Evolutionary conservation across 2,113 vertebrate species (phyloP).

Genomic region (Brachyhypopomus occidentalis): DNA sequence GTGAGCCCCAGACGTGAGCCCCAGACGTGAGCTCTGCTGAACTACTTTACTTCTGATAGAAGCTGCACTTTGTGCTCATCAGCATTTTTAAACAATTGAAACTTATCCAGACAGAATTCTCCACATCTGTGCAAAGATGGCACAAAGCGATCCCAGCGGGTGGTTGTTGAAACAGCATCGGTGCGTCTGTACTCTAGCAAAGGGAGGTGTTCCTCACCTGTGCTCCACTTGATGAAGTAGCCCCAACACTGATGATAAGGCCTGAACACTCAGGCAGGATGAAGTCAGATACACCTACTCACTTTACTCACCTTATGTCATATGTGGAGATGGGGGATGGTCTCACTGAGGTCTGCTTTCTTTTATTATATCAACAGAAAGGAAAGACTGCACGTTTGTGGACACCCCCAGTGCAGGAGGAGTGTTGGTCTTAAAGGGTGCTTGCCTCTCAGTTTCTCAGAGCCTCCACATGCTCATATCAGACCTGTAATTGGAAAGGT

Average conservation of each 20-base stretch:
- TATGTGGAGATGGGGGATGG: background rate
- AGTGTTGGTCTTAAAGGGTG: too few relatives aligned
- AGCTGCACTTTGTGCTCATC: background rate
- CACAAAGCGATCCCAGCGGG: background rate
- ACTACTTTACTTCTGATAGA: background rate
- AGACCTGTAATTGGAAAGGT: too few relatives aligned
- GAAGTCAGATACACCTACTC: constrained; percentile 7
- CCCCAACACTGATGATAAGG: background rate
- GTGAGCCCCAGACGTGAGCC: too few relatives aligned
- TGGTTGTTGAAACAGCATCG: too few relatives aligned
- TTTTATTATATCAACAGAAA: background rate
- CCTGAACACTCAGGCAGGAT: background rate
- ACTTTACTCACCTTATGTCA: background rate
- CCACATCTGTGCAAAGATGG: background rate
- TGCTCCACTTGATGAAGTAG: background rate
- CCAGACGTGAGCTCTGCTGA: too few relatives aligned
- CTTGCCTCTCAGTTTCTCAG: too few relatives aligned
- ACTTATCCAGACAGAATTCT: background rate
- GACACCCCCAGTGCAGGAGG: background rate
- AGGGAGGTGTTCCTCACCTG: background rate
- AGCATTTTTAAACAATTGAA: background rate
- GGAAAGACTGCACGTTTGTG: background rate
- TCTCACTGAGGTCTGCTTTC: background rate
- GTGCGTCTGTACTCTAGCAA: background rate
- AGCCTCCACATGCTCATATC: too few relatives aligned